phyloP scores from a whole-genome alignment of 2,113 vertebrate species.

The Opisthocomus hoazin region DNA sequence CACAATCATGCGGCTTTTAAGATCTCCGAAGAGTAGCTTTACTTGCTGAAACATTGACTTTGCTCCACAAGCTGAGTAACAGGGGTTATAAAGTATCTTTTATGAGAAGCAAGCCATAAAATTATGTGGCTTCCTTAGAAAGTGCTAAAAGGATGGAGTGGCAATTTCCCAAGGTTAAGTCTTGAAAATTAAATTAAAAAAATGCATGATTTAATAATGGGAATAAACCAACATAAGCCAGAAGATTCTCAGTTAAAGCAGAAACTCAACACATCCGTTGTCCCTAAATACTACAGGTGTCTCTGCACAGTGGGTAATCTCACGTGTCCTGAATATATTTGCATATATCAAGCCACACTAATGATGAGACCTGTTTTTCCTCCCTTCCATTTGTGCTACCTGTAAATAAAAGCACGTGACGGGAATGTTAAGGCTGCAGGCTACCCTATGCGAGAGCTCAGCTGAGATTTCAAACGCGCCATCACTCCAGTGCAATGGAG shows the following conservation, averaged over 20 bases:
- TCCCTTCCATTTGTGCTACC: conserved; percentile 49
- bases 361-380: conserved; percentile 51
- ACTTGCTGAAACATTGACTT: conserved; percentile 1
- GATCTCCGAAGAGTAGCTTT: neutral
- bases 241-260: conserved; percentile 23
- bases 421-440: conserved; percentile 39
- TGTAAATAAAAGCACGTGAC: conserved; percentile 64
- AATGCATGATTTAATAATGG: conserved; percentile 16
- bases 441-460: neutral
- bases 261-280: conserved; percentile 38
- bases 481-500: neutral
- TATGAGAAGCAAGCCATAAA: conserved; percentile 20
- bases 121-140: conserved; percentile 26
- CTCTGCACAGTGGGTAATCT: conserved; percentile 45
- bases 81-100: neutral
- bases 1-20: neutral
- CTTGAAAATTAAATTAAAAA: conserved; percentile 31
- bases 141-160: conserved; percentile 5
- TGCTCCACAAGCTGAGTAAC: neutral
- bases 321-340: conserved; percentile 49
- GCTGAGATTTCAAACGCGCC: neutral
- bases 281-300: conserved; percentile 55
- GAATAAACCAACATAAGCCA: neutral
- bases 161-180: conserved; percentile 51
- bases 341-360: conserved; percentile 59